Conservation (phyloP, 2,113 vertebrate species). For the Urocolius indicus region DNA sequence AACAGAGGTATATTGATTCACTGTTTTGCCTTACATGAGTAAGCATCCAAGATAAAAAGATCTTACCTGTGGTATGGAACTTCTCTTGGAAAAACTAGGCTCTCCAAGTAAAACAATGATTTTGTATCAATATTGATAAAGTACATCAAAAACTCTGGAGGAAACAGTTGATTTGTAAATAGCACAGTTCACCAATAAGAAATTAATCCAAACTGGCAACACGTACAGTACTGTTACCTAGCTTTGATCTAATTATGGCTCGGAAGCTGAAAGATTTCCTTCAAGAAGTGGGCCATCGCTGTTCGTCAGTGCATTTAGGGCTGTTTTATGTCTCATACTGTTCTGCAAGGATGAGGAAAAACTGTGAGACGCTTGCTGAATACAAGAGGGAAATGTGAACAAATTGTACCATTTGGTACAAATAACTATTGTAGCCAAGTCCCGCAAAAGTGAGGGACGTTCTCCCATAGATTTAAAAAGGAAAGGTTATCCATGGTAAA, state of each 20-base stretch:
- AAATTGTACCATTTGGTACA: constrained; percentile 27
- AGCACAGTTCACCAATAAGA: constrained; percentile 72
- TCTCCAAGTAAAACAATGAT: neutral
- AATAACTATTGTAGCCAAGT: neutral
- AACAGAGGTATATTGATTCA: neutral
- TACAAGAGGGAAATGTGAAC: constrained; percentile 36
- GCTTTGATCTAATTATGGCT: constrained; percentile 83
- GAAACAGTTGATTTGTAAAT: constrained; percentile 67
- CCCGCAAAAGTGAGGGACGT: neutral
- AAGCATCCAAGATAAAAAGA: neutral
- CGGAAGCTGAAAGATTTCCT: constrained; percentile 82
- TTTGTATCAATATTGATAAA: constrained; percentile 36
- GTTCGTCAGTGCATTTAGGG: constrained; percentile 76
- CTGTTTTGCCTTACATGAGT: neutral
- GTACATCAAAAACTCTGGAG: constrained; percentile 81
- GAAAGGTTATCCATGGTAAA: constrained; percentile 1
- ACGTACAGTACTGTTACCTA: constrained; percentile 83
- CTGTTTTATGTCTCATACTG: constrained; percentile 78
- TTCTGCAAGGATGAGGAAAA: constrained; percentile 88
- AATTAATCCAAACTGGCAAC: constrained; percentile 65
- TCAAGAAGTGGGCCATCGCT: constrained; percentile 89
- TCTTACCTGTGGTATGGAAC: constrained; percentile 69
- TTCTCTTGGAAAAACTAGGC: constrained; percentile 12
- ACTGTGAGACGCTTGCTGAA: constrained; percentile 71
- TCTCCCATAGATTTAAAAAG: neutral